These are phyloP conservation scores for Thunnus maccoyii DNA, from an alignment of 2,113 vertebrate species.

Conservation along the genomic window DNA sequence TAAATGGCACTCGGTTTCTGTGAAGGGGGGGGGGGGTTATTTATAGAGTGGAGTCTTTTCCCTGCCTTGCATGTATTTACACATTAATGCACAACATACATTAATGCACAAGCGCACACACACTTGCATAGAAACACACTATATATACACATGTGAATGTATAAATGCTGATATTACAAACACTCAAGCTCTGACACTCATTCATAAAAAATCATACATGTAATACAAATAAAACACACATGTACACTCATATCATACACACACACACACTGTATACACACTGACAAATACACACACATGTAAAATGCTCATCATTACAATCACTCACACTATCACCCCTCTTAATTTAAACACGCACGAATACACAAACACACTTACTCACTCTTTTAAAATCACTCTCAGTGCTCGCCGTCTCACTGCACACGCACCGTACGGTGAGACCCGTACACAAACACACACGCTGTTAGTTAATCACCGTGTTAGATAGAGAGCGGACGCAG, in stretches of 20 bases:
- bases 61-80: constrained; percentile 25
- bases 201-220: neutral
- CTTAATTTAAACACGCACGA: constrained; percentile 5
- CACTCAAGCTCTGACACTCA: neutral
- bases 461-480: constrained; percentile 70
- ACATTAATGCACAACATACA: constrained; percentile 2
- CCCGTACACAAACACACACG: constrained; percentile 44
- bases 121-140: constrained; percentile 17
- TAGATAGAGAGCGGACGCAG: constrained; percentile 57
- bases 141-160: neutral
- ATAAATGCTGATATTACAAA: neutral
- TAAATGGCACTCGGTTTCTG: constrained; percentile 66
- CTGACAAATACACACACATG: neutral
- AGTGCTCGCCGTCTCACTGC: neutral
- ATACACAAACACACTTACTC: neutral
- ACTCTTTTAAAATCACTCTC: neutral
- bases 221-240: constrained; percentile 1
- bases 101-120: neutral
- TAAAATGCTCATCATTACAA: constrained; percentile 20
- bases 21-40: constrained; percentile 35
- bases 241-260: neutral
- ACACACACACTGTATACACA: neutral
- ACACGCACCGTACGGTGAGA: neutral
- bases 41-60: constrained; percentile 49
- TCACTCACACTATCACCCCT: neutral